Percentiles rank a stretch among this genome's conserved stretches.
These are phyloP conservation scores for Machaerirhynchus nigripectus DNA, from an alignment of 2,113 vertebrate species.

Conservation along the genomic window DNA sequence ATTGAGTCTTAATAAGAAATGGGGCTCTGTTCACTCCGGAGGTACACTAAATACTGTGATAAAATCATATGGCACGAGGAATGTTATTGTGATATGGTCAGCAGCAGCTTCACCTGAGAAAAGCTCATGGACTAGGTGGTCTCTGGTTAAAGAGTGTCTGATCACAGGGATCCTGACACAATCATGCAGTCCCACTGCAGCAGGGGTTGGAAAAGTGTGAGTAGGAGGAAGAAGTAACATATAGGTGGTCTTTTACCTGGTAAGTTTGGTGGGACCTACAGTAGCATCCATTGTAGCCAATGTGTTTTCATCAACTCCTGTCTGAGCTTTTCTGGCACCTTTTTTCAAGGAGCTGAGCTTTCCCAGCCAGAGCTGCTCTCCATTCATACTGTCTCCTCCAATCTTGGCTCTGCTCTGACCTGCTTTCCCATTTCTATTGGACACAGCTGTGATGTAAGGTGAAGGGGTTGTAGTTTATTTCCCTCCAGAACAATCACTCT, in stretches of 20 bases:
- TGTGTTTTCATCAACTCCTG: neutral
- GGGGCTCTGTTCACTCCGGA: neutral
- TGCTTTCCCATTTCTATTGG: neutral
- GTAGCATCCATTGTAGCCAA: neutral
- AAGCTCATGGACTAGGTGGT: neutral
- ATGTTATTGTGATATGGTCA: neutral
- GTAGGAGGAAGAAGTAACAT: neutral
- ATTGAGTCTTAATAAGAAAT: neutral
- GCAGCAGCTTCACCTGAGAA: neutral
- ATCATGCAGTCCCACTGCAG: neutral
- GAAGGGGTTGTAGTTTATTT: neutral
- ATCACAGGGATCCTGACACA: neutral
- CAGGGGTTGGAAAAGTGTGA: neutral
- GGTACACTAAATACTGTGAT: accelerated
- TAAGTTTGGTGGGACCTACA: neutral
- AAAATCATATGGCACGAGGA: neutral
- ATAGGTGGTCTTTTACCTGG: neutral
- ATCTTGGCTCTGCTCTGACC: neutral
- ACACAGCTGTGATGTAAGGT: neutral
- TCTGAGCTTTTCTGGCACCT: neutral
- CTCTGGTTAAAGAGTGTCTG: neutral
- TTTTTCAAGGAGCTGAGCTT: neutral
- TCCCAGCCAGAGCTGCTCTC: neutral
- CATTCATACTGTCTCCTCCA: neutral
- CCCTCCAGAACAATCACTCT: neutral